phyloP scores from a whole-genome alignment of 2,888 invertebrate species.

The Oxystoma pomonae region DNA sequence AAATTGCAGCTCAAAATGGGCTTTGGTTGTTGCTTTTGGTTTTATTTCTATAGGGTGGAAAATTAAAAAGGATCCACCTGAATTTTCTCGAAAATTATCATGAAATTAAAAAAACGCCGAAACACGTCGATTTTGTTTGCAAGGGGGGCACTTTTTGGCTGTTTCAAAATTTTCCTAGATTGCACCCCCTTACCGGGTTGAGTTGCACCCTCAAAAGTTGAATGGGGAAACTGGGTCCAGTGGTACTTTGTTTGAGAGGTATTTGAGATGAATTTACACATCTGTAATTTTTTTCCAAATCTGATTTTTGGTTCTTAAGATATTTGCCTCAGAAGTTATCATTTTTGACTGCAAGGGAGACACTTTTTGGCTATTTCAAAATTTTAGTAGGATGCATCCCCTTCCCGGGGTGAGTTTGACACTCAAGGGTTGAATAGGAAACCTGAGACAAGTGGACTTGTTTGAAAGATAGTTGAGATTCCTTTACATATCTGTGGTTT shows the following conservation, averaged over 20 bases:
- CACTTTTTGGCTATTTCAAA: neutral
- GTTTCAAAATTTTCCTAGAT: neutral
- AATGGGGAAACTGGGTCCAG: neutral
- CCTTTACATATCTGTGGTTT: neutral
- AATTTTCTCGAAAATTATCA: neutral
- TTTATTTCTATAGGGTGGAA: neutral
- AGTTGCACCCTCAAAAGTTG: neutral
- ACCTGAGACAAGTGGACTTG: neutral
- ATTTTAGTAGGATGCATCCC: neutral
- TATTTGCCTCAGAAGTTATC: neutral
- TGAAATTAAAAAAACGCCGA: neutral
- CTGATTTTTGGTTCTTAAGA: no score
- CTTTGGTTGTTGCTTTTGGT: no score
- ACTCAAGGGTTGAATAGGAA: neutral
- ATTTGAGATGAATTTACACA: neutral
- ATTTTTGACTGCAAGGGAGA: neutral
- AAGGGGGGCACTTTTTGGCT: neutral
- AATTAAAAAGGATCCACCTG: neutral
- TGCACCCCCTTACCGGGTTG: no score
- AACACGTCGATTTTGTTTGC: neutral
- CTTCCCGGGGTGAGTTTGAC: neutral
- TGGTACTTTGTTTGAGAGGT: neutral
- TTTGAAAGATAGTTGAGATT: neutral
- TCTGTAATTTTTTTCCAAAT: neutral
- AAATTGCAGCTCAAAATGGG: no score